Evolutionary conservation across 1,140 invertebrate species (phyloP), one percentile per base, ranked within the genome.

Genomic region (Ptiloglossa arizonensis): DNA sequence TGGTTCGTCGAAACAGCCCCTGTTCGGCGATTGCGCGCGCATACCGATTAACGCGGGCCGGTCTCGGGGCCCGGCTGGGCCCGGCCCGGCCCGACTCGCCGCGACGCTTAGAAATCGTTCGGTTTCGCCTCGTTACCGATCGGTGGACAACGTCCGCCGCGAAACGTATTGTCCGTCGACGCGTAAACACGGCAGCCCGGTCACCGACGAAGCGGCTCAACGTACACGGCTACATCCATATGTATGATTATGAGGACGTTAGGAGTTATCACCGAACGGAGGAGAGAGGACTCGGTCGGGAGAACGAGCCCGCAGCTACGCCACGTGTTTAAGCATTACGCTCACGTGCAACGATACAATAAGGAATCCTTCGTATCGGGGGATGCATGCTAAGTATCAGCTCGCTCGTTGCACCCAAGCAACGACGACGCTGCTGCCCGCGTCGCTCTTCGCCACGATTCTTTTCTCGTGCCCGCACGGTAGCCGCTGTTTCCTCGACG

Each of bases 301-400:
- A 82, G 85, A 87, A 86, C 83, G 85, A 85, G 87, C 89, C 89
- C 87, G 89, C 86, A 88, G 86, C 80, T 83, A 83, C 89, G 89
- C 90, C 89, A n/a, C 88, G 89, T 87, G 89, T 91, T 93, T 93
- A 87, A 91, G 90, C 90, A 93, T 92, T 92, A 92, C 89, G 77
- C 88, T 93, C 92, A 92, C 92, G 92, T 93, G 91, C 91, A 92
- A 89, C 90, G 90, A 92, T 91, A 93, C 92, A 93, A 93, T 92
- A 93, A 93, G 92, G 91, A 93, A 92, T 93, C 90, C 90, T 89
- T 86, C 84, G 89, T 92, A 91, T 90, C 90, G 87, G 90, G 90
- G 89, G 91, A 91, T 91, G 91, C 91, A 92, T 92, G 90, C 85
- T 90, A 93, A 93, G 91, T 92, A 88, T 29, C 19, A 35, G 75